Conservation (phyloP, 2,888 invertebrate species). For the Rhagonycha lutea region DNA sequence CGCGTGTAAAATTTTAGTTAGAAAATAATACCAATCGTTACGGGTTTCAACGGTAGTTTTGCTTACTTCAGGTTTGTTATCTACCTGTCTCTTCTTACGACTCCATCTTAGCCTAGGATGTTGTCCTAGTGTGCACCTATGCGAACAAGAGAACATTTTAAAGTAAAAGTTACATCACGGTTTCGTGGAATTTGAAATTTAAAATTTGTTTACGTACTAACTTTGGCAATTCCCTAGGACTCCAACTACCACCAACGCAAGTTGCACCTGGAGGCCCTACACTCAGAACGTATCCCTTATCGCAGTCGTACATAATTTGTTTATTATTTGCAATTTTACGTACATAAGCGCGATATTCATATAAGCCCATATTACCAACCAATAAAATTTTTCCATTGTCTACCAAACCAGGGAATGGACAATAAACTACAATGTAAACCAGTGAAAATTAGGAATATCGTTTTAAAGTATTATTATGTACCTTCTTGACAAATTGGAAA, state of each 20-base stretch:
- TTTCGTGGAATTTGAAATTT: neutral
- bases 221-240: constrained; percentile 83
- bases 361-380: constrained; percentile 94
- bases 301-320: constrained; percentile 95
- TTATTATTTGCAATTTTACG: constrained; percentile 88
- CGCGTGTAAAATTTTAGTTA: neutral
- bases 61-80: constrained; percentile 39
- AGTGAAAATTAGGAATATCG: neutral
- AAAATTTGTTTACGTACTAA: constrained; percentile 46
- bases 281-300: constrained; percentile 84
- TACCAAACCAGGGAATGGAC: constrained; percentile 90
- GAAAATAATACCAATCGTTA: neutral
- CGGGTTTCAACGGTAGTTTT: neutral
- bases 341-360: constrained; percentile 93
- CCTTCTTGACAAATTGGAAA: constrained; percentile 84
- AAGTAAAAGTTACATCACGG: neutral
- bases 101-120: constrained; percentile 88
- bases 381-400: constrained; percentile 87
- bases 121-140: constrained; percentile 60
- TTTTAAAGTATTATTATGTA: constrained; percentile 39
- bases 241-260: constrained; percentile 93
- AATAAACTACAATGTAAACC: constrained; percentile 66
- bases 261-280: constrained; percentile 93
- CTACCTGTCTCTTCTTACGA: constrained; percentile 65
- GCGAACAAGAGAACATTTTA: neutral